Conservation (phyloP, 2,113 vertebrate genomes). For the human (Homo sapiens) region DNA sequence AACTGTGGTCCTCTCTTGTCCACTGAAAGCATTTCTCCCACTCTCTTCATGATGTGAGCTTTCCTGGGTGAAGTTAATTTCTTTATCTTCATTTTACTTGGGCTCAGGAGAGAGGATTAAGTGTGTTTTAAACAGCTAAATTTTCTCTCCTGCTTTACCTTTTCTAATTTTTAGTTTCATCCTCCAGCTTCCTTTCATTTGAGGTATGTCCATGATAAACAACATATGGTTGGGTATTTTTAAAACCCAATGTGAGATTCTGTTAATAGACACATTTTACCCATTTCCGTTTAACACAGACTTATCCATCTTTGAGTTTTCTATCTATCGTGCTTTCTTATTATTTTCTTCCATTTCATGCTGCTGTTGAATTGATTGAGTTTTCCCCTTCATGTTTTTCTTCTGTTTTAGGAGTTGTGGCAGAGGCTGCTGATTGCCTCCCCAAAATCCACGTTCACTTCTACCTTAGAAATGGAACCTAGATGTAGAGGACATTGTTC, state of each 20-base stretch:
- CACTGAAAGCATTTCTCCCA: not conserved
- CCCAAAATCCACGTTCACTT: not conserved
- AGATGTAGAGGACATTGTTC: not conserved
- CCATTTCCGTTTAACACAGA: not conserved
- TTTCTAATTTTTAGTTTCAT: not conserved
- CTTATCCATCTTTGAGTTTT: not conserved
- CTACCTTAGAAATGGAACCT: not conserved
- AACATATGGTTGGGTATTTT: not conserved
- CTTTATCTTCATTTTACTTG: not conserved
- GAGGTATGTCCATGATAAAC: conserved; percentile 11
- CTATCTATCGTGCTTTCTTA: not conserved
- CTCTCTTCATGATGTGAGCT: not conserved
- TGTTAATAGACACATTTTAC: not conserved
- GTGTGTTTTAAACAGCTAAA: not conserved
- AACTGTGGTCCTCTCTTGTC: not conserved
- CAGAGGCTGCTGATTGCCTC: not conserved
- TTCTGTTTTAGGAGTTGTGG: not conserved
- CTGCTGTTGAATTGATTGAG: not conserved
- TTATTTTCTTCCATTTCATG: not conserved
- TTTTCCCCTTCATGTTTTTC: not conserved
- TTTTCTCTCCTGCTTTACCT: not conserved
- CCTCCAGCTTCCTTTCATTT: not conserved
- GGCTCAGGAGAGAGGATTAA: not conserved
- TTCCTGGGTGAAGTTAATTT: not conserved
- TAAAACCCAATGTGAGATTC: not conserved